Evolutionary conservation across 2,888 invertebrate genomes (phyloP).

Genomic region (Cheilosia impressa): DNA sequence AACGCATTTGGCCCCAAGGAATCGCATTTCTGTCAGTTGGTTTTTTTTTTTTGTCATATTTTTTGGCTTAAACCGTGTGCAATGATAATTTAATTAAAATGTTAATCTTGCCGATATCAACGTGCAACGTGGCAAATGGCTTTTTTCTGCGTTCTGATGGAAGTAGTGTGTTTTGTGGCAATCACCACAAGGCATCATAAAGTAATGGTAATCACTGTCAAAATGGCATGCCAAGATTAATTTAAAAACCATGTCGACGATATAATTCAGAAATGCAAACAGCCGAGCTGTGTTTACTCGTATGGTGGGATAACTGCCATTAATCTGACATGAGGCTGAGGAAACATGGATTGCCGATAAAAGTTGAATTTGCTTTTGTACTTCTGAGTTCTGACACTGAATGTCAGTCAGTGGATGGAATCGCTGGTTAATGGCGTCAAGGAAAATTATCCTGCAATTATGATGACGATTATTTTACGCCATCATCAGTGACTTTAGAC

Average conservation of each 20-base stretch:
- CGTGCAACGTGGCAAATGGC: conserved; percentile 37
- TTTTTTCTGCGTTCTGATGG: not conserved
- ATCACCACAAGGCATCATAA: conserved; percentile 53
- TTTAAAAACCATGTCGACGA: conserved; percentile 64
- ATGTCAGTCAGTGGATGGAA: not conserved
- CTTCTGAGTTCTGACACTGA: not conserved
- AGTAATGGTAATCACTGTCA: conserved; percentile 65
- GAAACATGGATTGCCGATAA: not conserved
- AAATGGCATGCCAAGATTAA: conserved; percentile 60
- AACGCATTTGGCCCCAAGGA: conserved; percentile 40
- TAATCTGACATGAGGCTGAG: not conserved
- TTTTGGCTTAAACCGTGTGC: conserved; percentile 26
- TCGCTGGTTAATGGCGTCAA: not conserved
- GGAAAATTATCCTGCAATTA: not conserved
- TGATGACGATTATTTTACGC: not conserved
- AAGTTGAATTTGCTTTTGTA: not conserved
- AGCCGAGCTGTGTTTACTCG: not conserved
- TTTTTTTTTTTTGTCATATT: too few species aligned
- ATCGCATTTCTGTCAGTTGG: conserved; percentile 6
- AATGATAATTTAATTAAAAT: conserved; percentile 71
- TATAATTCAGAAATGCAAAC: not conserved
- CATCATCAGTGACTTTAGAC: not conserved
- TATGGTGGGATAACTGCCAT: too few species aligned
- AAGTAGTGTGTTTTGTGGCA: not conserved
- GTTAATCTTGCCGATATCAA: conserved; percentile 56